Evolutionary conservation across 2,113 vertebrate genomes (phyloP).

Genomic region (Phrynocephalus versicolor): DNA sequence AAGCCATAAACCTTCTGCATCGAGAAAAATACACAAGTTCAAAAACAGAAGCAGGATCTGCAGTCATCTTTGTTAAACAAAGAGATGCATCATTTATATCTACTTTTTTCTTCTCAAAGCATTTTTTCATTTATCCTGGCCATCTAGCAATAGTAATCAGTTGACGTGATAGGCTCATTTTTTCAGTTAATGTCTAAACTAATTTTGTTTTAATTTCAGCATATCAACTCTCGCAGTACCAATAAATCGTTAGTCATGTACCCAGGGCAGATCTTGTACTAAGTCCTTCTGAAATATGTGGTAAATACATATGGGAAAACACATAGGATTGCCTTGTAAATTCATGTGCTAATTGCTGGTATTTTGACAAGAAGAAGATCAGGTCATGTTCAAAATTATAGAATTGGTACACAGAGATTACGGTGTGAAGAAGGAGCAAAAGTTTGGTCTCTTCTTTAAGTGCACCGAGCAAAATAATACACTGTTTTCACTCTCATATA

Average conservation of each 20-base stretch:
- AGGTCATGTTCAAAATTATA: constrained; percentile 44
- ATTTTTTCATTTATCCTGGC: neutral
- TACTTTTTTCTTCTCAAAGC: constrained; percentile 15
- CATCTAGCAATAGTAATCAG: constrained; percentile 13
- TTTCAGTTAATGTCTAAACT: constrained; percentile 18
- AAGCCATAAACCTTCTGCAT: constrained; percentile 73
- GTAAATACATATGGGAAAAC: neutral
- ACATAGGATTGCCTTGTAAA: neutral
- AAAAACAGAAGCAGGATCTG: constrained; percentile 67
- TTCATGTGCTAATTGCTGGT: constrained; percentile 44
- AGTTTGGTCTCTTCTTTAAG: constrained; percentile 11
- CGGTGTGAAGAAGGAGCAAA: neutral
- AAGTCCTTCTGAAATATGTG: neutral
- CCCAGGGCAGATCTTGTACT: neutral
- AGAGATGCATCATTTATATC: constrained; percentile 13
- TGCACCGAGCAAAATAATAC: neutral
- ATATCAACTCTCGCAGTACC: constrained; percentile 13
- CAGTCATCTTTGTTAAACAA: constrained; percentile 56
- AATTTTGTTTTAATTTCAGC: constrained; percentile 19
- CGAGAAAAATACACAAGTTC: constrained; percentile 58
- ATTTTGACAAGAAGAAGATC: constrained; percentile 25
- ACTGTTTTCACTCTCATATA: constrained; percentile 21
- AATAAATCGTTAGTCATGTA: constrained; percentile 5
- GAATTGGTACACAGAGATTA: constrained; percentile 36
- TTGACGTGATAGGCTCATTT: constrained; percentile 19